Evolutionary conservation across 2,888 invertebrate species (phyloP).

Genomic region (Rapana venosa): DNA sequence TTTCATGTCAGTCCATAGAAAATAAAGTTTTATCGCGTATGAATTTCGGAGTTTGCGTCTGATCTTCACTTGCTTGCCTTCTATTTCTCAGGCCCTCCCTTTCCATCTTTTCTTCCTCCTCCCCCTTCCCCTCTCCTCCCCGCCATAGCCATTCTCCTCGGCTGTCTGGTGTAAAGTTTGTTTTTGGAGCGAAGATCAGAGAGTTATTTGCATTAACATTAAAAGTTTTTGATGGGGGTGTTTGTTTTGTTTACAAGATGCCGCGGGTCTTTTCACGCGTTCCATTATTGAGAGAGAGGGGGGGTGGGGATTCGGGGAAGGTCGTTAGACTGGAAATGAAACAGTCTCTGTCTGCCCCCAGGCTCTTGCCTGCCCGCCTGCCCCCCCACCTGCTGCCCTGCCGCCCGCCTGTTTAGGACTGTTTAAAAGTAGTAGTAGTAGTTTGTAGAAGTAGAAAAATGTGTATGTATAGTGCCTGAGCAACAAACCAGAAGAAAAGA

Average conservation of each 20-base stretch:
- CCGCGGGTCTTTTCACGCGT: constrained; percentile 20
- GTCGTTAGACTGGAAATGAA: constrained; percentile 38
- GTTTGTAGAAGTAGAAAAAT: too few species aligned
- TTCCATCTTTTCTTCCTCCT: background rate
- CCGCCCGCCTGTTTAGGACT: too few species aligned
- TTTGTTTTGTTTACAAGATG: constrained; percentile 44
- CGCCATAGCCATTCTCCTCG: background rate
- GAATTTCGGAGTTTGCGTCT: constrained; percentile 25
- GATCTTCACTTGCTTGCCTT: constrained; percentile 16
- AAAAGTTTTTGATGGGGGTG: constrained; percentile 31
- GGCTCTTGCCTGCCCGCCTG: background rate
- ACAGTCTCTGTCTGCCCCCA: constrained; percentile 12
- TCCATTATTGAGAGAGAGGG: background rate
- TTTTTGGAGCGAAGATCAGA: constrained; percentile 36
- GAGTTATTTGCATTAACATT: constrained; percentile 41
- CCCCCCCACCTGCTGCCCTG: background rate
- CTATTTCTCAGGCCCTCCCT: background rate
- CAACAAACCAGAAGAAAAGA: constrained; percentile 1
- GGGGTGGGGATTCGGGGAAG: background rate
- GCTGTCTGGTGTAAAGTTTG: constrained; percentile 38
- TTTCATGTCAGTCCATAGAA: background rate
- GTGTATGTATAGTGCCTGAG: background rate
- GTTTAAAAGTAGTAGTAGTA: too few species aligned
- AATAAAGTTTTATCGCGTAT: constrained; percentile 6
- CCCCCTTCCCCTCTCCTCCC: background rate